These are phyloP conservation scores for Laticauda colubrina DNA, from an alignment of 2,113 vertebrate genomes.

Conservation along the genomic window DNA sequence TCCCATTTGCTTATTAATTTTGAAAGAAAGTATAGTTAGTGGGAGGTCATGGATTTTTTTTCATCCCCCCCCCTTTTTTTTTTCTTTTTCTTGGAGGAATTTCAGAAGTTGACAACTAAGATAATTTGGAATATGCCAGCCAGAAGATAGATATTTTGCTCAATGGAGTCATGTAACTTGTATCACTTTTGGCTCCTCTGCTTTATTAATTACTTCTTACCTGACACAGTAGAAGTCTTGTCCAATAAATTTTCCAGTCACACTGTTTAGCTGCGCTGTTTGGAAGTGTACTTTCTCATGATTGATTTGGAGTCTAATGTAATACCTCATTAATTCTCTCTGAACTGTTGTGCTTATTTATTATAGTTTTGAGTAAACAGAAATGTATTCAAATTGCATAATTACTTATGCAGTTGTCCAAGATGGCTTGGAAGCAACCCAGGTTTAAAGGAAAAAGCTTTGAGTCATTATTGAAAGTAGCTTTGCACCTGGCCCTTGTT, in stretches of 20 bases:
- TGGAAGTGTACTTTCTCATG: constrained; percentile 34
- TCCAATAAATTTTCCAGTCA: constrained; percentile 58
- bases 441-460: constrained; percentile 10
- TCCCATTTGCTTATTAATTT: constrained; percentile 17
- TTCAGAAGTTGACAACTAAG: constrained; percentile 1
- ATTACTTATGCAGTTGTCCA: constrained; percentile 22
- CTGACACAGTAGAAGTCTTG: constrained; percentile 31
- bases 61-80: not conserved
- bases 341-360: constrained; percentile 38
- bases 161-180: constrained; percentile 3
- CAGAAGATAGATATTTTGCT: constrained; percentile 33
- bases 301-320: constrained; percentile 46
- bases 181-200: constrained; percentile 41
- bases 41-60: not conserved
- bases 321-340: constrained; percentile 36
- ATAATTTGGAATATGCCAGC: constrained; percentile 12
- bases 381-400: constrained; percentile 29
- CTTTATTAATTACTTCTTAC: constrained; percentile 53
- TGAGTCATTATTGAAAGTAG: not conserved
- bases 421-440: constrained; percentile 8
- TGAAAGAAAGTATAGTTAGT: not conserved
- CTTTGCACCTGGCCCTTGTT: not conserved
- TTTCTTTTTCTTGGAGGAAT: not conserved
- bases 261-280: constrained; percentile 40
- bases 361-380: constrained; percentile 40